Conservation (phyloP, 2,113 vertebrate genomes). For the Pica pica region DNA sequence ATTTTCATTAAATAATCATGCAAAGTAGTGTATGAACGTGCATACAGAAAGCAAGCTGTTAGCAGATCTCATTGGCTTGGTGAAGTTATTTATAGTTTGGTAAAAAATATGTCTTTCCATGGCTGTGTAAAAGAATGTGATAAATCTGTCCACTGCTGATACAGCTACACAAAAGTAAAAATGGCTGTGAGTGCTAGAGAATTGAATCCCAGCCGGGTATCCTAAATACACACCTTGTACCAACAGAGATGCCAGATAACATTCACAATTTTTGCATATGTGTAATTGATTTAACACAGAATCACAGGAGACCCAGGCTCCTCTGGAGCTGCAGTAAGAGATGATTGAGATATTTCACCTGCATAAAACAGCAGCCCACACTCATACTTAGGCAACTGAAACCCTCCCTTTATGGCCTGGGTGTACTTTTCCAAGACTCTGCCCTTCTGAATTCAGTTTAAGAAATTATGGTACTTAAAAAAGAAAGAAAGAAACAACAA, state of each 20-base stretch:
- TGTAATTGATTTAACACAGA: background rate
- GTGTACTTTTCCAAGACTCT: background rate
- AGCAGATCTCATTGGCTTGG: background rate
- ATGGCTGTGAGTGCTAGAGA: background rate
- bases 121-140: background rate
- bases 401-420: background rate
- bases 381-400: background rate
- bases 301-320: accelerated
- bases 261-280: background rate
- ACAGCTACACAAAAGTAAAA: background rate
- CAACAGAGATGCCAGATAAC: background rate
- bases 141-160: background rate
- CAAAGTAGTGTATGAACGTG: accelerated
- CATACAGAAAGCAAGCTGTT: background rate
- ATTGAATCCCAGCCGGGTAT: background rate
- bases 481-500: background rate
- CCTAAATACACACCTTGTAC: background rate
- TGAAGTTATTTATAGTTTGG: background rate
- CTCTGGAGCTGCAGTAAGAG: background rate
- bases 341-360: background rate
- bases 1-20: background rate
- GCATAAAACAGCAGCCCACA: background rate
- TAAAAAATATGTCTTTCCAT: background rate
- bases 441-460: background rate
- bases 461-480: background rate